Evolutionary conservation across 1,140 invertebrate species (phyloP).

Genomic region (Diachasma alloeum): DNA sequence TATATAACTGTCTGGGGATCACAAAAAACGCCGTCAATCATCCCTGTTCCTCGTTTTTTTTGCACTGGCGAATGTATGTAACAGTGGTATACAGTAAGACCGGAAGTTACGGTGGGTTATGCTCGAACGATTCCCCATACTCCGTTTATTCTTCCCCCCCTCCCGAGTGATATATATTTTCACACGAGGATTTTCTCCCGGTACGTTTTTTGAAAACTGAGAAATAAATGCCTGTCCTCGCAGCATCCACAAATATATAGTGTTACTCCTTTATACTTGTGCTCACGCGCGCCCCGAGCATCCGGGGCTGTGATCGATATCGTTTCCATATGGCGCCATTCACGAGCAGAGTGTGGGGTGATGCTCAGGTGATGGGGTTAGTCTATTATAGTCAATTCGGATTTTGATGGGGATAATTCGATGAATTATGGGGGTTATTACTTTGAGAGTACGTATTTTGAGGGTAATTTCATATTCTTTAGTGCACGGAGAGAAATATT

Average conservation of each 20-base stretch:
- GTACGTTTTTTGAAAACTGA: neutral
- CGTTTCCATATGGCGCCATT: conserved; percentile 6
- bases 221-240: neutral
- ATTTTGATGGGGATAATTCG: too few relatives aligned
- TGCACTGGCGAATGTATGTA: neutral
- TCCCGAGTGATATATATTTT: neutral
- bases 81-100: neutral
- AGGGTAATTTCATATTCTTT: too few relatives aligned
- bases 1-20: neutral
- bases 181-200: neutral
- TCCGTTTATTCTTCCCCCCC: neutral
- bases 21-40: neutral
- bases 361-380: too few relatives aligned
- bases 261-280: neutral
- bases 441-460: too few relatives aligned
- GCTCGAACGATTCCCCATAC: neutral
- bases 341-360: neutral
- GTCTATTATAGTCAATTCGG: too few relatives aligned
- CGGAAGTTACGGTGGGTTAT: conserved; percentile 1
- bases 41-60: neutral
- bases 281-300: neutral
- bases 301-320: conserved; percentile 7
- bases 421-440: too few relatives aligned
- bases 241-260: neutral
- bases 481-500: too few relatives aligned